Conservation (phyloP, 2,888 invertebrate species). For the Trachelus iudaicus region DNA sequence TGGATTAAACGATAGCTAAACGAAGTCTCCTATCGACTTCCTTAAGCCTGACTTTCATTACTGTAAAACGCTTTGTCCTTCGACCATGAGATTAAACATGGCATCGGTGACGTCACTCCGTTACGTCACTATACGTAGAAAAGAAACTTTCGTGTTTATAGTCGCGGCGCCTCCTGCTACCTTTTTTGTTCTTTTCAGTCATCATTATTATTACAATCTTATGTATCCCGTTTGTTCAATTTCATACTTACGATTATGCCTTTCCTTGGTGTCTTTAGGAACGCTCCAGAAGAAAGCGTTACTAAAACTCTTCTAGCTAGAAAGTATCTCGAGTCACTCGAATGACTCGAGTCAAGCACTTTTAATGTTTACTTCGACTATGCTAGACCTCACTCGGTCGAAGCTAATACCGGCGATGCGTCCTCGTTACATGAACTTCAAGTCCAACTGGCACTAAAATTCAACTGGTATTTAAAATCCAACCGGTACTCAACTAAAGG, state of each 20-base stretch:
- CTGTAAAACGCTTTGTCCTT: background rate
- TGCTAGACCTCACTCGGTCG: too few species aligned
- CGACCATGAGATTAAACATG: background rate
- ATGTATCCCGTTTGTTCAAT: background rate
- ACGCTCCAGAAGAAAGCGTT: background rate
- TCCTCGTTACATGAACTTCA: too few species aligned
- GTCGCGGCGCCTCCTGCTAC: background rate
- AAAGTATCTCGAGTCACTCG: background rate
- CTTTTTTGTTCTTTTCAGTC: background rate
- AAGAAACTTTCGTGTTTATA: background rate
- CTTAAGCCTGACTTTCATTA: background rate
- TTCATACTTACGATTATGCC: background rate
- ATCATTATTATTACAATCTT: background rate
- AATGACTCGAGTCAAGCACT: too few species aligned
- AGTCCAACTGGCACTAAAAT: too few species aligned
- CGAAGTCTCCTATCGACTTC: background rate
- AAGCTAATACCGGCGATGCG: too few species aligned
- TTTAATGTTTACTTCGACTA: too few species aligned
- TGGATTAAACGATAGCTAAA: background rate
- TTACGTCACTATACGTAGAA: background rate
- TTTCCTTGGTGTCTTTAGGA: background rate
- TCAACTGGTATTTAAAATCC: too few species aligned
- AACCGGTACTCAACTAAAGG: too few species aligned
- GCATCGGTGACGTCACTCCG: background rate
- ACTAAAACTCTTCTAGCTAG: background rate